Base-by-base conservation (phyloP, 1,140 invertebrate species). In the Pseudobourletiella spinata region DNA sequence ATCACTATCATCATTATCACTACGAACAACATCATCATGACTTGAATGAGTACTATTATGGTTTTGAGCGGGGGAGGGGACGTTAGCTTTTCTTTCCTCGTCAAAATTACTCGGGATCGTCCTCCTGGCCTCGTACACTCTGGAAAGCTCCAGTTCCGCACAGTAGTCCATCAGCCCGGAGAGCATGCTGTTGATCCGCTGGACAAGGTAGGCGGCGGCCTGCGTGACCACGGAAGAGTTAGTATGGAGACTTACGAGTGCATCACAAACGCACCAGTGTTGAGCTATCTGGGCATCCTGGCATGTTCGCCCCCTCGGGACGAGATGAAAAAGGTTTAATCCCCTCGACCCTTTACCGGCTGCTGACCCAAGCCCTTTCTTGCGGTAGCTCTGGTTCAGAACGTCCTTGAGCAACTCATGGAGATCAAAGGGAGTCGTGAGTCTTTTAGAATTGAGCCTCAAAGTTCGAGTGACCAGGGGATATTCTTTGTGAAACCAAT, bases 381-480 rank as follows among this genome's bases (percentile, higher is more conserved):
- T 42, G 11, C 35, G 14, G 35, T 18, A 42, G 35, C 18, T 18
- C n/a, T 39, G 32, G n/a, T 39, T 39, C 6, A 68, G 55, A 18
- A 71, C 28, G 51, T 69, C 61, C 25, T 44, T 57, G 14, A 71
- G 57, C 3, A 64, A 64, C 56, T 64, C 57, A 44, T 71, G 59
- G 20, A 71, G n/a, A 44, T 71, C 69, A 42, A 67, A 71, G n/a
- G 64, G 69, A 4, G 69, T 63, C 15, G 67, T 67, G n/a, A 71
- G 54, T 25, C 57, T 35, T 68, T 82, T 82, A 8, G 35, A 26
- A 63, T 71, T 71, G 30, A 50, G 39, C 20, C 30, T 20, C 24
- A 71, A 29, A 52, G 62, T 63, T 8, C 25, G 39, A 39, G 69
- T 48, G 16, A 59, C 64, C 20, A n/a, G 18, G 15, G 46, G 32